Percentiles rank a stretch among this genome's conserved stretches.
phyloP scores from a whole-genome alignment of 1,140 invertebrate genomes.

The Diorhabda carinulata region DNA sequence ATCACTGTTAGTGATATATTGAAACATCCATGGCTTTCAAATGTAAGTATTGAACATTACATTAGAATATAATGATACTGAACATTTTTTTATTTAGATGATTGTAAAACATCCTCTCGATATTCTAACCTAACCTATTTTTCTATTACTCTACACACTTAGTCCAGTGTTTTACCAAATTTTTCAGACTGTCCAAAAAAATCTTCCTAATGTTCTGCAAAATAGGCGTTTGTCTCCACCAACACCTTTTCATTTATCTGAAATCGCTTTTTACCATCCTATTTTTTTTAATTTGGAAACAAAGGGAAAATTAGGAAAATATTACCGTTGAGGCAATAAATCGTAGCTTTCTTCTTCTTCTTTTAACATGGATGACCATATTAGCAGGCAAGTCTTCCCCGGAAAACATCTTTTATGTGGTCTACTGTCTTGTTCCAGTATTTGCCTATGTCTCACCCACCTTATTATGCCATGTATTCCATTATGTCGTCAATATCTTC shows the following conservation, averaged over 20 bases:
- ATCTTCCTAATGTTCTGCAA: too few relatives aligned
- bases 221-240: background rate
- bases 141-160: background rate
- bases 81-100: background rate
- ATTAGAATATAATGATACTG: background rate
- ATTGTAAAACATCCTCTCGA: background rate
- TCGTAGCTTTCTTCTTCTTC: too few relatives aligned
- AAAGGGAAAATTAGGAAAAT: background rate
- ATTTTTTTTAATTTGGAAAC: background rate
- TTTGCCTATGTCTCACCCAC: too few relatives aligned
- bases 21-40: constrained; percentile 13
- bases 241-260: background rate
- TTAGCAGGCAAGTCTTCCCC: too few relatives aligned
- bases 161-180: background rate
- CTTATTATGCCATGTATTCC: too few relatives aligned
- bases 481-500: too few relatives aligned
- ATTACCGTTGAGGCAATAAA: too few relatives aligned
- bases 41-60: constrained; percentile 6
- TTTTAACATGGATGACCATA: too few relatives aligned
- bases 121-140: background rate
- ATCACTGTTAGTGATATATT: constrained; percentile 6
- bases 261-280: background rate
- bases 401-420: too few relatives aligned
- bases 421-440: too few relatives aligned
- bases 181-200: background rate